phyloP scores from a whole-genome alignment of 1,140 invertebrate genomes.

The Stegodyphus mimosarum region DNA sequence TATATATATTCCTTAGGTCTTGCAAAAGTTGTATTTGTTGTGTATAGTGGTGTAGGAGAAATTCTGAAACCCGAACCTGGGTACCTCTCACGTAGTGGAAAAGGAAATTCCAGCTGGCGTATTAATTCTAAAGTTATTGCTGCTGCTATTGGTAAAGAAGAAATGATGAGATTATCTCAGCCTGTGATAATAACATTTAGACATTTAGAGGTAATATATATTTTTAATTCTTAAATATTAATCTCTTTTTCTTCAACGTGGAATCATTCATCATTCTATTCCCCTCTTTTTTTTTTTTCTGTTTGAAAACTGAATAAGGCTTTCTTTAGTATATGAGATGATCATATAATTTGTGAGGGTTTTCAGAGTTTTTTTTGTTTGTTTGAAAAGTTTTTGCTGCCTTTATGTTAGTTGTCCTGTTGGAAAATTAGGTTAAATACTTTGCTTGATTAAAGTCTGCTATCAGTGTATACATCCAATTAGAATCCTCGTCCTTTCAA shows the following conservation, averaged over 20 bases:
- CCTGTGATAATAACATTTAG: conserved; percentile 56
- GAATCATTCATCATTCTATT: too few relatives aligned
- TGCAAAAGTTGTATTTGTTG: conserved; percentile 62
- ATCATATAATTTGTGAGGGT: too few relatives aligned
- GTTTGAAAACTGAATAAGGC: too few relatives aligned
- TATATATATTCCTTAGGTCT: conserved; percentile 34
- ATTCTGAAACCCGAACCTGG: conserved; percentile 58
- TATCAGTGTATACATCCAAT: too few relatives aligned
- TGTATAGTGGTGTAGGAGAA: conserved; percentile 61
- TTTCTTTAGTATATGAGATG: too few relatives aligned
- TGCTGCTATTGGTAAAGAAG: conserved; percentile 54
- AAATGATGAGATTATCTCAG: conserved; percentile 49
- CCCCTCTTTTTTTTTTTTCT: too few relatives aligned
- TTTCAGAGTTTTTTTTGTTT: too few relatives aligned
- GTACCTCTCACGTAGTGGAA: conserved; percentile 60
- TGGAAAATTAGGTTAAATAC: too few relatives aligned
- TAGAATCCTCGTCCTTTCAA: too few relatives aligned
- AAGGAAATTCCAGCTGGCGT: conserved; percentile 69
- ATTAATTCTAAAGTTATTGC: conserved; percentile 89
- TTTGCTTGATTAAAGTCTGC: too few relatives aligned
- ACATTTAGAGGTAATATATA: conserved; percentile 75
- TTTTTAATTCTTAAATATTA: neutral
- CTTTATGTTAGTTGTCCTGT: too few relatives aligned
- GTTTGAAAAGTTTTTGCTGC: too few relatives aligned
- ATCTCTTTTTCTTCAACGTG: neutral